Conservation (phyloP, 2,888 invertebrate genomes). For the Pimpla rufipes region DNA sequence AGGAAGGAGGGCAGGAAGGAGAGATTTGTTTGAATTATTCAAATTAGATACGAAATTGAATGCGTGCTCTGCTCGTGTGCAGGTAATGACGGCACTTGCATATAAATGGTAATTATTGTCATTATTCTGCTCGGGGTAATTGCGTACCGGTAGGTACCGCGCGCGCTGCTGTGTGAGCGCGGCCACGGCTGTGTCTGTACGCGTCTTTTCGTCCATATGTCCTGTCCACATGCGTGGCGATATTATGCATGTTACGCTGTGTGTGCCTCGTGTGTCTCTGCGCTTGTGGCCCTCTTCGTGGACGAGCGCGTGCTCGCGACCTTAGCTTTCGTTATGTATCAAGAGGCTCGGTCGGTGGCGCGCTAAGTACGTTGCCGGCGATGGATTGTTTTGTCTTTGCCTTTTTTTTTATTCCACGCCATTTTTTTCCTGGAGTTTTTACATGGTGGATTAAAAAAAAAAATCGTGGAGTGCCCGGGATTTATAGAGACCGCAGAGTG, state of each 20-base stretch:
- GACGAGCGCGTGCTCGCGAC: conserved; percentile 67
- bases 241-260: not conserved
- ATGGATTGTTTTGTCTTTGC: not conserved
- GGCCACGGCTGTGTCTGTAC: conserved; percentile 22
- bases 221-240: not conserved
- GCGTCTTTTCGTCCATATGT: conserved; percentile 20
- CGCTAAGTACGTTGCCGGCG: conserved; percentile 12
- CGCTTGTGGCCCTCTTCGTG: conserved; percentile 55
- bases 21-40: conserved; percentile 85
- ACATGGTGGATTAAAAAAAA: too few relatives aligned
- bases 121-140: conserved; percentile 84
- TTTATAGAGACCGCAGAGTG: conserved; percentile 56
- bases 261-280: conserved; percentile 24
- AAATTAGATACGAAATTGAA: conserved; percentile 85
- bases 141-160: conserved; percentile 77
- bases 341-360: conserved; percentile 9
- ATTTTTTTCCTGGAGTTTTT: not conserved
- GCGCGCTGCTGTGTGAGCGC: conserved; percentile 33
- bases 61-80: conserved; percentile 85
- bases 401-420: conserved; percentile 5
- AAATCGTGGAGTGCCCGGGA: conserved; percentile 46
- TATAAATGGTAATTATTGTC: conserved; percentile 85
- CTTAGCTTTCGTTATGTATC: conserved; percentile 56
- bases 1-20: conserved; percentile 84
- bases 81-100: conserved; percentile 85